Conservation (phyloP, 2,113 vertebrate genomes). For the Cisticola juncidis region DNA sequence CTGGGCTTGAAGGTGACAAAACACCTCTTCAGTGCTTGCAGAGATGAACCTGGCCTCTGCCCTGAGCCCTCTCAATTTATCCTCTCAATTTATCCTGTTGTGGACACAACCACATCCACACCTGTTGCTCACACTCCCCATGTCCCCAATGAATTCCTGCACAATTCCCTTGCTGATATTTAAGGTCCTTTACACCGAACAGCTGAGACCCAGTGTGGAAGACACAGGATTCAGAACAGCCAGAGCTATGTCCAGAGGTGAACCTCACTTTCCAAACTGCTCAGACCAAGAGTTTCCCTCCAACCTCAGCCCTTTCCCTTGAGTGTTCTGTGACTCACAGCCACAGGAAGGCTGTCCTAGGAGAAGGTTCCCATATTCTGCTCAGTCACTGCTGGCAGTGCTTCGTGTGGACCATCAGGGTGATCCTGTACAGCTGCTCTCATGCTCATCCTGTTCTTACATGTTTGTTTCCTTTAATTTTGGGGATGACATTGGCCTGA, state of each 20-base stretch:
- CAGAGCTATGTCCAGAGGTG: neutral
- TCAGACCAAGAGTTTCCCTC: neutral
- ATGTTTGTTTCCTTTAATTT: neutral
- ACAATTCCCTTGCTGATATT: neutral
- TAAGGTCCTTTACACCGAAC: neutral
- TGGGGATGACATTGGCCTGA: neutral
- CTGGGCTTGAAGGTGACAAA: neutral
- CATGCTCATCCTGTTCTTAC: neutral
- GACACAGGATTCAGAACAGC: neutral
- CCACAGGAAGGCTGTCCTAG: neutral
- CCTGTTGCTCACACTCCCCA: rapidly evolving
- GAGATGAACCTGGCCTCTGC: neutral
- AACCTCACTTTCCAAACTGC: neutral
- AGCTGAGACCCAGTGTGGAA: neutral
- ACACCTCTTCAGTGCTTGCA: neutral
- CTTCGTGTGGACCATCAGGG: neutral
- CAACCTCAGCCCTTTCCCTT: neutral
- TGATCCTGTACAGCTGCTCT: neutral
- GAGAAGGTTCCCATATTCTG: neutral
- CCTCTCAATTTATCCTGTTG: neutral
- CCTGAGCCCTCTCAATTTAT: neutral
- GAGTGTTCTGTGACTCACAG: neutral
- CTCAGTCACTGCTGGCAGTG: neutral
- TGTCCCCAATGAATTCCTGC: neutral
- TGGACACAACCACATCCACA: rapidly evolving